Evolutionary conservation across 2,888 invertebrate species (phyloP), one percentile per base, ranked within the genome.

Genomic region (Cistogaster globosa): DNA sequence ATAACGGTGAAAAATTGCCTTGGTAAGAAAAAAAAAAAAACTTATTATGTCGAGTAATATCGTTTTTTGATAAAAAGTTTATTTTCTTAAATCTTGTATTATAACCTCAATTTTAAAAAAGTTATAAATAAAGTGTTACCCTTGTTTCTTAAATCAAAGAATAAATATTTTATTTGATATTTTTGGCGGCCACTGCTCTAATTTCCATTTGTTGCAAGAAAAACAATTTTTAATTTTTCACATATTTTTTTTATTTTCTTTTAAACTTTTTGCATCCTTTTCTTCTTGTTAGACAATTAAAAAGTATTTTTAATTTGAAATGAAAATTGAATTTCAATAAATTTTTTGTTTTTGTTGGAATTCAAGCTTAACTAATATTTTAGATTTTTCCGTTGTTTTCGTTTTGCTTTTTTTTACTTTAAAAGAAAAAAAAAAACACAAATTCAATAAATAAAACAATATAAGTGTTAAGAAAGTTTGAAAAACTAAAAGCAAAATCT

Each of bases 1-100:
- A 95, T 89, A 95, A 97, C 91, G 97, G 98, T 11, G 93, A 94
- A 87, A 92, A 94, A 88, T 89, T 97, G 87, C 94, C 95, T 4
- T 97, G 97, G 97, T 97, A 93, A 69, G 48, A 16, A 2, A 58
- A 1, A 9, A 8, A 2, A 16, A 2, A 58, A 1, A 9, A 8
- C 0, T 42, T 42, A 14, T 9, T 18, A 18, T 38, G 42, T 3
- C 0, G 12, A 42, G 42, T 11, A 11, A 18, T 18, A 20, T 0
- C 18, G 60, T 16, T 48, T 48, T 48, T 4, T 6, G n/a, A 16
- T 12, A 42, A 42, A 16, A 48, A 14, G 16, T 48, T 48, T 48
- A n/a, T n/a, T 14, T 12, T 45, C 4, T 45, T 38, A 38, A 38
- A 38, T 7, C 38, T 38, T 38, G 38, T 38, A 38, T 7, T 38